phyloP scores from a whole-genome alignment of 2,113 vertebrate species.

The Hippocampus comes region DNA sequence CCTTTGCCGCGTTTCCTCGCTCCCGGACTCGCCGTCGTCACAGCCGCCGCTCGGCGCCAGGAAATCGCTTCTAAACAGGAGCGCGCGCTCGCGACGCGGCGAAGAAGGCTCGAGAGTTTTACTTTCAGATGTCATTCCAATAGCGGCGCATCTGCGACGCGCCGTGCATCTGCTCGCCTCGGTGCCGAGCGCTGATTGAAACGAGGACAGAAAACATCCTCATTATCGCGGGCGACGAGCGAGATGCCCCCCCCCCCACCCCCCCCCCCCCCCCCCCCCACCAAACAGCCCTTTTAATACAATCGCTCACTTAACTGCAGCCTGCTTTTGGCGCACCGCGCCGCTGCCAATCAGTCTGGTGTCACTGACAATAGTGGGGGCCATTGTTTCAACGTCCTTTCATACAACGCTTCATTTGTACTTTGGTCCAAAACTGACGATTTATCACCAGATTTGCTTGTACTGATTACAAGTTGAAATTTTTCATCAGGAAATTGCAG shows the following conservation, averaged over 20 bases:
- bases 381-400: constrained; percentile 18
- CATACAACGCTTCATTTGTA: not conserved
- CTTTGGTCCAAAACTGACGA: not conserved
- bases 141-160: constrained; percentile 73
- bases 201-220: constrained; percentile 74
- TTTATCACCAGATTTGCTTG: too few species aligned
- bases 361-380: constrained; percentile 28
- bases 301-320: constrained; percentile 56
- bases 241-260: constrained; percentile 47
- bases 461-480: too few species aligned
- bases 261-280: too few species aligned
- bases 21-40: constrained; percentile 44
- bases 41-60: constrained; percentile 47
- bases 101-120: constrained; percentile 66
- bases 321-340: constrained; percentile 16
- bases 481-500: too few species aligned
- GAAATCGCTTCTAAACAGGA: constrained; percentile 67
- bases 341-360: constrained; percentile 21
- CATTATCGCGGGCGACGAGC: constrained; percentile 67
- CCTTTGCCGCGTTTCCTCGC: constrained; percentile 55
- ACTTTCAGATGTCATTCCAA: constrained; percentile 79
- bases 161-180: constrained; percentile 72
- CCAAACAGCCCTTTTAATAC: constrained; percentile 56
- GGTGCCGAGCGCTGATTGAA: constrained; percentile 61
- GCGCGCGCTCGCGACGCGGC: constrained; percentile 41